Conservation (phyloP, 1,140 invertebrate species). For the Neodiprion fabricii region DNA sequence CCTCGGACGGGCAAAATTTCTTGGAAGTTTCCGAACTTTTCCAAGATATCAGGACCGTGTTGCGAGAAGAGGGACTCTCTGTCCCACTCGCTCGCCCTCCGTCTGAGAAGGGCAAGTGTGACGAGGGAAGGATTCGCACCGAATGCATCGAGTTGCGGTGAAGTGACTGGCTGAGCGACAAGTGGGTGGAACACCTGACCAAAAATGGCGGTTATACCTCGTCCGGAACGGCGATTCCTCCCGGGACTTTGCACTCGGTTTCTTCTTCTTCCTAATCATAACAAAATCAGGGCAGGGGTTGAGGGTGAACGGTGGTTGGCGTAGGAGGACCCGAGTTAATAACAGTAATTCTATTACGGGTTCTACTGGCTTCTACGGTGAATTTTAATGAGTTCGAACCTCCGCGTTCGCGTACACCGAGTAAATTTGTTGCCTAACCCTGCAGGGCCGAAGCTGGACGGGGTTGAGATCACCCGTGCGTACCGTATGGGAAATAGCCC, state of each 20-base stretch:
- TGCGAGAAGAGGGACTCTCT: conserved; percentile 26
- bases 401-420: no score
- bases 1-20: conserved; percentile 31
- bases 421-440: no score
- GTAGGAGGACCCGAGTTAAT: conserved; percentile 48
- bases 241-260: conserved; percentile 22
- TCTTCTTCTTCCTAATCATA: not conserved
- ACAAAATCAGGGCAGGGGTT: conserved; percentile 37
- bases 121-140: not conserved
- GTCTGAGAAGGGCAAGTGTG: not conserved
- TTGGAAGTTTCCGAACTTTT: conserved; percentile 50
- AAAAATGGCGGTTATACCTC: no score
- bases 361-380: conserved; percentile 23
- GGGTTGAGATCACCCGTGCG: no score
- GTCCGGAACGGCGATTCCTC: not conserved
- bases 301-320: conserved; percentile 42
- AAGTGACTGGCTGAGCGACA: no score
- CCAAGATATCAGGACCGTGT: conserved; percentile 48
- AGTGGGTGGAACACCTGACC: no score
- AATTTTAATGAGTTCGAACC: conserved; percentile 42
- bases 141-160: no score
- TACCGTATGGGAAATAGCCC: conserved; percentile 49
- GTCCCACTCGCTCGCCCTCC: not conserved
- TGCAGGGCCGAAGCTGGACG: no score
- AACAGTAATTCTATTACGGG: conserved; percentile 47